Percentiles rank a stretch among this genome's conserved stretches.
These are phyloP conservation scores for Nothura maculosa DNA, from an alignment of 2,797 vertebrate species.

Conservation along the genomic window DNA sequence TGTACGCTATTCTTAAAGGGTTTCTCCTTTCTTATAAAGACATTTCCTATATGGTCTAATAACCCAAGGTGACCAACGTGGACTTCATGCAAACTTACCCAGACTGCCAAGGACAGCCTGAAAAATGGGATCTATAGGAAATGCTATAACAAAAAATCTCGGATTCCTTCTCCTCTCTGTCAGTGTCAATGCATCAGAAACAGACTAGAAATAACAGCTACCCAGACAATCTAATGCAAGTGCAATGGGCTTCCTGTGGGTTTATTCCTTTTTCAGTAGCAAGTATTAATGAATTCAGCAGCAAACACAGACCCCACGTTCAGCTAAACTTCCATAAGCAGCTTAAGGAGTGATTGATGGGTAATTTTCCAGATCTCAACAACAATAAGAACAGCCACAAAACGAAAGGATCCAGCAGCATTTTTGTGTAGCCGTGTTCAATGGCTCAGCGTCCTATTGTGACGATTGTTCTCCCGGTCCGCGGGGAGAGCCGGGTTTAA, in stretches of 20 bases:
- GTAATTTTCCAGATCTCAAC: conserved; percentile 77
- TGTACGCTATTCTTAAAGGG: not conserved
- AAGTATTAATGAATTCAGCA: conserved; percentile 53
- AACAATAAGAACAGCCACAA: conserved; percentile 70
- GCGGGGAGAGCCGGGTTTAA: conserved; percentile 57
- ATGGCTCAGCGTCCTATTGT: conserved; percentile 62
- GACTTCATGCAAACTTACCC: not conserved
- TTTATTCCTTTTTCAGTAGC: conserved; percentile 57
- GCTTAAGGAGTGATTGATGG: conserved; percentile 77
- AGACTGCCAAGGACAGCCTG: not conserved
- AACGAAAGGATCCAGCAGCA: conserved; percentile 58
- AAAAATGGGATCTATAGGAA: not conserved
- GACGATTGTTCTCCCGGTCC: conserved; percentile 65
- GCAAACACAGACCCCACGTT: conserved; percentile 35
- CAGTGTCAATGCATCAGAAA: conserved; percentile 23
- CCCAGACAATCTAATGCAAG: conserved; percentile 40
- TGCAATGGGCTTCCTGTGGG: conserved; percentile 17
- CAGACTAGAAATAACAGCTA: conserved; percentile 27
- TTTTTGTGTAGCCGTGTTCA: conserved; percentile 64
- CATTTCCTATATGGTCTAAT: not conserved
- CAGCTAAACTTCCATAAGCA: conserved; percentile 75
- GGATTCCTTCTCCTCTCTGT: not conserved
- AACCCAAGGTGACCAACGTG: not conserved
- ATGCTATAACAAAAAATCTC: not conserved
- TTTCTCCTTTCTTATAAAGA: not conserved